These are phyloP conservation scores for Oligia latruncula DNA, from an alignment of 2,888 invertebrate species.

Conservation along the genomic window DNA sequence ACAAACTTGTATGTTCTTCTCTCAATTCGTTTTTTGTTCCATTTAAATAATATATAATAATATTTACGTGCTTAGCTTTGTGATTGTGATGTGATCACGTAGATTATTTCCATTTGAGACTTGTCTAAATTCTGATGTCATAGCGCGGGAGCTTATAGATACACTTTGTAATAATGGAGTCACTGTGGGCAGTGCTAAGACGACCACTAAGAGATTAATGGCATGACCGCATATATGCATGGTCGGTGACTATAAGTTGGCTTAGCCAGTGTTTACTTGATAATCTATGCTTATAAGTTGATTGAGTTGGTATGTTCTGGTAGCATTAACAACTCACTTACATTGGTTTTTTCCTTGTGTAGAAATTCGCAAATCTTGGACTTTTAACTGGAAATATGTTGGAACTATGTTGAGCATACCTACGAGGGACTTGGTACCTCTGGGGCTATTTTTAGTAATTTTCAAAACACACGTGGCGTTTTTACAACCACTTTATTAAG, in stretches of 20 bases:
- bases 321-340: not conserved
- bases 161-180: slow-evolving; percentile 46
- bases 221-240: slow-evolving; percentile 30
- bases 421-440: not conserved
- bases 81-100: slow-evolving; percentile 63
- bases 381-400: not conserved
- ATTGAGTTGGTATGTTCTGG: not conserved
- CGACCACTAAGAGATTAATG: slow-evolving; percentile 31
- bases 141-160: slow-evolving; percentile 50
- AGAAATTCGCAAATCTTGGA: not conserved
- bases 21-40: slow-evolving; percentile 34
- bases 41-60: slow-evolving; percentile 44
- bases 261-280: not conserved
- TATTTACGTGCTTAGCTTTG: slow-evolving; percentile 54
- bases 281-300: not conserved
- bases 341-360: not conserved
- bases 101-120: slow-evolving; percentile 63
- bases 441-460: not conserved
- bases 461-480: not conserved
- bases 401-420: not conserved
- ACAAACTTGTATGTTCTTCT: slow-evolving; percentile 8
- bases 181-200: slow-evolving; percentile 42
- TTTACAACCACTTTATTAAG: not conserved
- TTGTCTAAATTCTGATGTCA: slow-evolving; percentile 66
- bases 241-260: not conserved